These are phyloP conservation scores for cattle (Bos taurus) DNA, from an alignment of 2,113 vertebrate genomes.

Conservation along the genomic window ARS-UCD2.0 NC_037331.1:55073001-55073500, in stretches of 20 bases:
- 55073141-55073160: constrained; percentile 35
- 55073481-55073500: neutral
- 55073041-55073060: constrained; percentile 53
- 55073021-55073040: constrained; percentile 44
- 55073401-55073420: neutral
- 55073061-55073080: constrained; percentile 63
- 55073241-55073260: neutral
- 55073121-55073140: constrained; percentile 48
- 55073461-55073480: neutral
- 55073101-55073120: constrained; percentile 57
- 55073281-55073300: neutral
- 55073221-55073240: neutral
- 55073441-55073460: neutral
- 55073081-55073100: neutral
- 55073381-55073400: neutral
- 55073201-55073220: neutral
- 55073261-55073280: neutral
- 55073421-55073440: neutral
- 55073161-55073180: constrained; percentile 54
- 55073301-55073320: neutral
- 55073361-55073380: neutral
- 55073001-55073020: constrained; percentile 53
- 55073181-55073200: neutral
- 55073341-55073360: neutral
- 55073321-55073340: neutral